Base-by-base conservation (phyloP, 2,888 invertebrate species). In the Drosophila subsilvestris region DNA sequence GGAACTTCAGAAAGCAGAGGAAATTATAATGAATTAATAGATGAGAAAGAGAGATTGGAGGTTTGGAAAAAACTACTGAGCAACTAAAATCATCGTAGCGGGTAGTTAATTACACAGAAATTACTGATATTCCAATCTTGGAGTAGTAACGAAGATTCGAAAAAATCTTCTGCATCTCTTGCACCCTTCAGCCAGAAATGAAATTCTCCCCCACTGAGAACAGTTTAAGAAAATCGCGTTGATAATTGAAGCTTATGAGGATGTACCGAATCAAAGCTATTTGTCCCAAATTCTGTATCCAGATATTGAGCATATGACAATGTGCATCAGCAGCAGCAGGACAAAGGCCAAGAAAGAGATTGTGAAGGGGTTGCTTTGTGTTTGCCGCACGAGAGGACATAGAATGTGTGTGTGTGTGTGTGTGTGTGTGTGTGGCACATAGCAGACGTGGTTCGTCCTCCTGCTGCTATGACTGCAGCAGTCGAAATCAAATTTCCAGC, bases 401-500 rank as follows among this genome's bases (percentile, higher is more conserved):
- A 56, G 79, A 68, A 69, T 72, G 75, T 71, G 76, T 22, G n/a
- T 32, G 45, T 44, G 43, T 47, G 56, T 56, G 47, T 22, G 59
- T 32, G 45, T 44, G 43, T 32, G 45, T 44, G 43, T 47, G 56
- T 56, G 47, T 22, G 59, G n/a, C 6, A 42, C n/a, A 74, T 71
- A 63, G 70, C 63, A 63, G 60, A 60, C 69, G 56, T 62, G 47
- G 53, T 49, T 54, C 37, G 51, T 49, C 42, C 61, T 45, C 9
- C 60, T 9, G 18, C 62, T 55, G 49, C 61, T 62, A 50, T 63
- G 53, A n/a, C 63, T 60, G 44, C 68, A 54, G 48, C 61, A 66
- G 61, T 55, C 55, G 53, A 82, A 83, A 83, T 83, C 87, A 87
- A 83, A 83, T 83, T 83, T 83, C 86, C 79, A 83, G 70, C 88